phyloP scores from a whole-genome alignment of 2,888 invertebrate species.

The Lottia gigantea region DNA sequence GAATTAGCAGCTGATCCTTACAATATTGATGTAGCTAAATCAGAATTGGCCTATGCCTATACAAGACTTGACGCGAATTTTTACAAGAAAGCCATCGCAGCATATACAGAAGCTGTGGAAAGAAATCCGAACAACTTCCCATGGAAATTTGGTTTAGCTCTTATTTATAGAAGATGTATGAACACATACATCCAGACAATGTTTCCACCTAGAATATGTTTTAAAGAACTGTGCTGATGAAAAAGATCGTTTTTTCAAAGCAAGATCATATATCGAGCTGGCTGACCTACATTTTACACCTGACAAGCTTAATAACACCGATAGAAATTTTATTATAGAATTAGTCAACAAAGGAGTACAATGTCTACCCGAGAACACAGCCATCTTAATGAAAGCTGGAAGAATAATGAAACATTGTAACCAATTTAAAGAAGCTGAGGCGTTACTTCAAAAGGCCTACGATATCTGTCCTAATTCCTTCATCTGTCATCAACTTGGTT shows the following conservation, averaged over 20 bases:
- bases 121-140: neutral
- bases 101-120: neutral
- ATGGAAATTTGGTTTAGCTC: slow-evolving; percentile 2
- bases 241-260: neutral
- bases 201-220: neutral
- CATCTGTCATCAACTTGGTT: neutral
- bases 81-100: neutral
- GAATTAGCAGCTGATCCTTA: neutral
- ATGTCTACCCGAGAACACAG: neutral
- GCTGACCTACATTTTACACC: neutral
- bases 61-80: neutral
- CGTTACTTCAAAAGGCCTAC: neutral
- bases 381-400: neutral
- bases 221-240: neutral
- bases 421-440: neutral
- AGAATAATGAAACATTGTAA: neutral
- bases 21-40: neutral
- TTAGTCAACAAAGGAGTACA: neutral
- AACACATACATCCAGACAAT: neutral
- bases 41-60: neutral
- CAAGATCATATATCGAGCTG: neutral
- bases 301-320: neutral
- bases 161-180: neutral
- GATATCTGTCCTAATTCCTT: neutral
- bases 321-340: neutral